A percentile compares a stretch with the other conserved stretches of the same genome.
These are phyloP conservation scores for Eledona agricola DNA, from an alignment of 2,888 invertebrate species.

Conservation along the genomic window DNA sequence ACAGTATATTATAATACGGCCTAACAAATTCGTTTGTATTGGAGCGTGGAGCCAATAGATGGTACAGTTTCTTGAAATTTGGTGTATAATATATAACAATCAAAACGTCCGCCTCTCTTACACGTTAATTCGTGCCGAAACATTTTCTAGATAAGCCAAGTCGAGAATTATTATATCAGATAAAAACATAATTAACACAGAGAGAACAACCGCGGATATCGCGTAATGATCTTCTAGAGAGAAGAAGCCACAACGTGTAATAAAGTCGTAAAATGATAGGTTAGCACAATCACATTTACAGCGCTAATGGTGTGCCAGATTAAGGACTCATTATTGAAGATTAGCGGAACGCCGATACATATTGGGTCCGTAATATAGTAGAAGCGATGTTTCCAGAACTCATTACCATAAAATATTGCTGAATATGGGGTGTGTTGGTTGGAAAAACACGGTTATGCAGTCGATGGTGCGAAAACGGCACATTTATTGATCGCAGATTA, in stretches of 20 bases:
- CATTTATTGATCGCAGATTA: constrained; percentile 37
- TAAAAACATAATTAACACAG: constrained; percentile 38
- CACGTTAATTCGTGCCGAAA: constrained; percentile 29
- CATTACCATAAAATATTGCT: constrained; percentile 34
- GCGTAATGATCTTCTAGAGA: constrained; percentile 26
- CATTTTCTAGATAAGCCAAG: constrained; percentile 31
- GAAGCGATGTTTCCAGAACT: constrained; percentile 27
- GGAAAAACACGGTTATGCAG: constrained; percentile 31
- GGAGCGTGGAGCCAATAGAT: no score
- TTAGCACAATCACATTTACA: constrained; percentile 36
- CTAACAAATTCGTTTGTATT: no score
- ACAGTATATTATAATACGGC: no score
- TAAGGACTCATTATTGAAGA: constrained; percentile 48
- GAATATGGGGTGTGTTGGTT: constrained; percentile 17
- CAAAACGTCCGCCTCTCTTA: constrained; percentile 4
- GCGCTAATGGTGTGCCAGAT: constrained; percentile 45
- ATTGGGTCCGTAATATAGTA: constrained; percentile 23
- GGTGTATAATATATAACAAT: no score
- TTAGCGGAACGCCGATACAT: constrained; percentile 41
- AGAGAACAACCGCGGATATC: constrained; percentile 35
- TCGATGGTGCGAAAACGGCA: constrained; percentile 32
- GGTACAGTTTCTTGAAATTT: no score
- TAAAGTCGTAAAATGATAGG: constrained; percentile 37
- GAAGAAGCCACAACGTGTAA: constrained; percentile 31
- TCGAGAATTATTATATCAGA: constrained; percentile 36